These are phyloP conservation scores for Deladenus siricidicola DNA, from an alignment of 2,888 invertebrate genomes.

Conservation along the genomic window DNA sequence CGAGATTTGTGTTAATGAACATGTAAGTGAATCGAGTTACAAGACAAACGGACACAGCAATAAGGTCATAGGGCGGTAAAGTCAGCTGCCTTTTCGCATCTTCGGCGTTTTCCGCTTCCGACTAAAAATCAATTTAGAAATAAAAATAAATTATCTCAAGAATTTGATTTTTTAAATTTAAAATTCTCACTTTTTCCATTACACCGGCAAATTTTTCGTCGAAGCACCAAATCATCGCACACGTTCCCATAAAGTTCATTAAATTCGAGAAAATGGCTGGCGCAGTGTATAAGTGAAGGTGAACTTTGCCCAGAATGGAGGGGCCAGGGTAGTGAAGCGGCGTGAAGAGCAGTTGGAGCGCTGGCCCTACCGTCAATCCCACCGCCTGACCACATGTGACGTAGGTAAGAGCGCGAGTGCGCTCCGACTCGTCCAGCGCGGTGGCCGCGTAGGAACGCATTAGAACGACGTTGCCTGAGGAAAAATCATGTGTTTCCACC, in stretches of 20 bases:
- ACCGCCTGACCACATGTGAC: conserved; percentile 54
- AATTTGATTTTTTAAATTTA: not conserved
- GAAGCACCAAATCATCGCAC: conserved; percentile 17
- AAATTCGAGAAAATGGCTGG: conserved; percentile 32
- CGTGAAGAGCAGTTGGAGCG: conserved; percentile 19
- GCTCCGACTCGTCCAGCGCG: conserved; percentile 52
- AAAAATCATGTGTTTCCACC: too few species aligned
- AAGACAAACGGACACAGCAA: conserved; percentile 38
- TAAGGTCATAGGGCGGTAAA: conserved; percentile 28
- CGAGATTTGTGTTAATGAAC: conserved; percentile 55
- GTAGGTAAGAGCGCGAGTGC: conserved; percentile 54
- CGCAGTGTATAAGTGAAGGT: conserved; percentile 31
- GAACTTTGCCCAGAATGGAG: conserved; percentile 13
- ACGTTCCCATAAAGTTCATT: conserved; percentile 28
- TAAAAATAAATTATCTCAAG: too few species aligned
- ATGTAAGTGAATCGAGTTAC: conserved; percentile 54
- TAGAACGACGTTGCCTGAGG: conserved; percentile 54
- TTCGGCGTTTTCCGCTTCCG: not conserved
- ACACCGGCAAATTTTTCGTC: conserved; percentile 29
- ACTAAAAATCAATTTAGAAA: too few species aligned
- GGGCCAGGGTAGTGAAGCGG: conserved; percentile 24
- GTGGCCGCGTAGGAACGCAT: conserved; percentile 54
- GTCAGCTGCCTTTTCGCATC: not conserved
- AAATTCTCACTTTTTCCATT: not conserved
- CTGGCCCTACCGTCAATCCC: conserved; percentile 55